Evolutionary conservation across 2,113 vertebrate genomes (phyloP).

Genomic region (Cheirogaleus medius): DNA sequence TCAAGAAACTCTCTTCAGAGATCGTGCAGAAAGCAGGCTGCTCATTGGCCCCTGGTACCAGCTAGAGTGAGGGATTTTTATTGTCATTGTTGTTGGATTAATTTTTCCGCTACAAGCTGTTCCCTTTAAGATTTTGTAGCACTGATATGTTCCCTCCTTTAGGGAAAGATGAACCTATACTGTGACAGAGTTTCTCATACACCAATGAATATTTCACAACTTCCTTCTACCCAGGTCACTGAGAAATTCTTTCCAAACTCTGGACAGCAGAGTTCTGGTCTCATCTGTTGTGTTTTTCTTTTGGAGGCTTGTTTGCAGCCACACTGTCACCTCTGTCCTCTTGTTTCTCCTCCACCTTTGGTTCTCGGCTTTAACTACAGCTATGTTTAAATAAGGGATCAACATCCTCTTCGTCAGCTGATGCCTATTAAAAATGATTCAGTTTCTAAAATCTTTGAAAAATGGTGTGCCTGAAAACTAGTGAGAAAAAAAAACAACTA

Average conservation of each 20-base stretch:
- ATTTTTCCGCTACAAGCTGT: neutral
- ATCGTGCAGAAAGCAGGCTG: neutral
- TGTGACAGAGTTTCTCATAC: conserved; percentile 69
- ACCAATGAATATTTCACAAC: neutral
- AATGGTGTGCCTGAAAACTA: conserved; percentile 96
- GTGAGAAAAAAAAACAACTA: conserved; percentile 81
- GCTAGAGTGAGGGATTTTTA: neutral
- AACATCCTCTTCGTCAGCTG: conserved; percentile 68
- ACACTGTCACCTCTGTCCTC: conserved; percentile 35
- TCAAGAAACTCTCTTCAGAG: neutral
- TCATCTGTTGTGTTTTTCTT: neutral
- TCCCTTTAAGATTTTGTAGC: neutral
- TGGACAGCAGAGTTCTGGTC: neutral
- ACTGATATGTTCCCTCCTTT: conserved; percentile 31
- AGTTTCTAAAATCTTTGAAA: conserved; percentile 88
- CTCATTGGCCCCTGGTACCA: neutral
- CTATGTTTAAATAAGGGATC: conserved; percentile 49
- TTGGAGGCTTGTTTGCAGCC: conserved; percentile 26
- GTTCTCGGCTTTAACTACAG: conserved; percentile 63
- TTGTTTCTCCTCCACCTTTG: neutral
- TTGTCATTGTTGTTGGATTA: neutral
- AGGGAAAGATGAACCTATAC: conserved; percentile 49
- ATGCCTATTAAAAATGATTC: conserved; percentile 83
- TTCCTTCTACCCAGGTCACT: conserved; percentile 4
- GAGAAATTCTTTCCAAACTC: conserved; percentile 66